Percentiles rank a stretch among this genome's conserved stretches.
Evolutionary conservation across 2,888 invertebrate genomes (phyloP).

Genomic region (Drosophila koepferae): DNA sequence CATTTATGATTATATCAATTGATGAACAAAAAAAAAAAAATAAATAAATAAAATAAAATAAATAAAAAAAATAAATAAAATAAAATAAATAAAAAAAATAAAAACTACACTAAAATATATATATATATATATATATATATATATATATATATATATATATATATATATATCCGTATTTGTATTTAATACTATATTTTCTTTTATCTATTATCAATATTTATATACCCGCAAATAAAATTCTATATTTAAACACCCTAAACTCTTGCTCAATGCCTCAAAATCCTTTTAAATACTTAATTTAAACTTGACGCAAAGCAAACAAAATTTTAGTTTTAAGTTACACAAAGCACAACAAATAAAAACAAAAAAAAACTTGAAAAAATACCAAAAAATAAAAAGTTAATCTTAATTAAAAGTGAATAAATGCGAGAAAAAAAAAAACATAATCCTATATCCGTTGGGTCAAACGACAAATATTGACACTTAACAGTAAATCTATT

Average conservation of each 20-base stretch:
- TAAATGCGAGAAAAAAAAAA: neutral
- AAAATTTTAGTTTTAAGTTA: neutral
- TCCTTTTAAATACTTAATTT: neutral
- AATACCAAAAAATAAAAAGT: constrained; percentile 9
- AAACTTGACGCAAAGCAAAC: constrained; percentile 7
- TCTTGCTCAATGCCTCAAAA: neutral
- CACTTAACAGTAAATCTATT: constrained; percentile 11
- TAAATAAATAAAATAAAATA: too few relatives aligned
- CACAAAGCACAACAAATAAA: neutral
- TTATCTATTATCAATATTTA: too few relatives aligned
- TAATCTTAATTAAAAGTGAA: constrained; percentile 31
- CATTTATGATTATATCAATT: too few relatives aligned
- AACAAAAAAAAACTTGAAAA: too few relatives aligned
- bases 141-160: too few relatives aligned
- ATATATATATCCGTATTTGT: too few relatives aligned
- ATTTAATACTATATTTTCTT: neutral
- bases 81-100: too few relatives aligned
- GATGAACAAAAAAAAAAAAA: too few relatives aligned
- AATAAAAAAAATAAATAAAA: too few relatives aligned
- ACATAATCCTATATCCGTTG: constrained; percentile 13
- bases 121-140: too few relatives aligned
- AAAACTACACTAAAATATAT: too few relatives aligned
- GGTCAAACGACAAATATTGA: constrained; percentile 29
- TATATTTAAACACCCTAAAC: neutral
- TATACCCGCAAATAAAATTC: neutral